phyloP scores from a whole-genome alignment of 2,797 vertebrate species.

The Apogon talboti region DNA sequence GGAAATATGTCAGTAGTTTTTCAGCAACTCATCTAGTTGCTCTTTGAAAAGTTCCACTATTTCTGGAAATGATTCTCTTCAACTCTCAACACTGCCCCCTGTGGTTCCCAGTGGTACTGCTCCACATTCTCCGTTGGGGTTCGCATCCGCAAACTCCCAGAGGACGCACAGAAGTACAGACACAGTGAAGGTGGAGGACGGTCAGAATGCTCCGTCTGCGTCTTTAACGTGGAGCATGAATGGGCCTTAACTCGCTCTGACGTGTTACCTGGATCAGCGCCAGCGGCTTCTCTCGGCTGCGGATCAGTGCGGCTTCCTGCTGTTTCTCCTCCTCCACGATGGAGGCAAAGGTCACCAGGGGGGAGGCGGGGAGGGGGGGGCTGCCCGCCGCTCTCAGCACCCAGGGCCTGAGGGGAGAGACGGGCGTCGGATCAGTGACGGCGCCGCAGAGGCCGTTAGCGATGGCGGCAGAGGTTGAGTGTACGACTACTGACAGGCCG shows the following conservation, averaged over 20 bases:
- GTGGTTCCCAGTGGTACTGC: no score
- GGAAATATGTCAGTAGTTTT: no score
- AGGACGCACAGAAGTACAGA: no score
- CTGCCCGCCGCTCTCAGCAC: slow-evolving; percentile 82
- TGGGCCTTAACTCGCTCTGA: slow-evolving; percentile 19
- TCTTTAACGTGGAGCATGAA: no score
- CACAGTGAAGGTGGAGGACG: no score
- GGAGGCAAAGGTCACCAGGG: slow-evolving; percentile 90
- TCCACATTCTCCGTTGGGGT: no score
- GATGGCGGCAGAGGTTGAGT: slow-evolving; percentile 31
- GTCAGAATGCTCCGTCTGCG: no score
- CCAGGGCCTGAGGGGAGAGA: slow-evolving; percentile 90
- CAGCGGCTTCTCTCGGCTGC: slow-evolving; percentile 95
- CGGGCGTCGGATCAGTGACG: slow-evolving; percentile 17
- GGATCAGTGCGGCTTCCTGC: slow-evolving; percentile 94
- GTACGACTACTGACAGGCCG: slow-evolving; percentile 42
- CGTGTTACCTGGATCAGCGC: slow-evolving; percentile 93
- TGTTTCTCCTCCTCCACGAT: slow-evolving; percentile 96
- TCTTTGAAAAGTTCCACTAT: no score
- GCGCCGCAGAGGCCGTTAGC: background rate
- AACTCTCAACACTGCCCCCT: no score
- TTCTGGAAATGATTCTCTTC: no score
- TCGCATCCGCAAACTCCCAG: no score
- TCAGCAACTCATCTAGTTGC: no score
- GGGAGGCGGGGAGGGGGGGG: slow-evolving; percentile 71